Percentiles rank a stretch among this genome's conserved stretches.
Evolutionary conservation across 2,888 invertebrate species (phyloP).

Genomic region (Campoletis raptor): DNA sequence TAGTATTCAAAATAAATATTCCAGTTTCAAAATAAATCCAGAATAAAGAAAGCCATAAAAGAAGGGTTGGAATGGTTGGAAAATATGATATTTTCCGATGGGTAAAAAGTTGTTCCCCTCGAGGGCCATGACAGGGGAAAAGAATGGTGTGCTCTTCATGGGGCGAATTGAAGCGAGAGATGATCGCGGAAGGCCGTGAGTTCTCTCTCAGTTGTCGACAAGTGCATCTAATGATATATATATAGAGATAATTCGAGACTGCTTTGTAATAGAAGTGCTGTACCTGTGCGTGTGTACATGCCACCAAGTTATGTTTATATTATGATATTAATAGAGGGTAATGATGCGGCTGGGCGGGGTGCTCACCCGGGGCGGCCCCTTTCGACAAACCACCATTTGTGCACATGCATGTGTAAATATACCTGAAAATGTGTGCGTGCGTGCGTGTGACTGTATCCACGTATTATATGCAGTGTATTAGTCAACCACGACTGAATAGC

Average conservation of each 20-base stretch:
- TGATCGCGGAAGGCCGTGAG: conserved; percentile 52
- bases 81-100: background rate
- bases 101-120: background rate
- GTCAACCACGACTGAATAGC: conserved; percentile 67
- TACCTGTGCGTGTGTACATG: conserved; percentile 66
- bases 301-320: conserved; percentile 83
- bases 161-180: conserved; percentile 46
- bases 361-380: conserved; percentile 55
- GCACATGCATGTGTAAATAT: conserved; percentile 36
- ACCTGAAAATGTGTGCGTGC: background rate
- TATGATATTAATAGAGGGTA: conserved; percentile 84
- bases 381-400: conserved; percentile 54
- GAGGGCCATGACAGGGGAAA: conserved; percentile 17
- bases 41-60: background rate
- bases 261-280: conserved; percentile 48
- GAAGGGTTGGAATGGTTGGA: conserved; percentile 4
- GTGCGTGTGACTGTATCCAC: background rate
- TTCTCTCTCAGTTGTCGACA: conserved; percentile 61
- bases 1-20: too few species aligned
- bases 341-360: conserved; percentile 73
- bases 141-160: background rate
- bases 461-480: conserved; percentile 48
- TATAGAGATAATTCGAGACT: conserved; percentile 41
- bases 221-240: conserved; percentile 47
- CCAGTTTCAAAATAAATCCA: background rate